Evolutionary conservation across 1,140 invertebrate genomes (phyloP), one percentile per base, ranked within the genome.

Genomic region (Alviniconcha marisindica): DNA sequence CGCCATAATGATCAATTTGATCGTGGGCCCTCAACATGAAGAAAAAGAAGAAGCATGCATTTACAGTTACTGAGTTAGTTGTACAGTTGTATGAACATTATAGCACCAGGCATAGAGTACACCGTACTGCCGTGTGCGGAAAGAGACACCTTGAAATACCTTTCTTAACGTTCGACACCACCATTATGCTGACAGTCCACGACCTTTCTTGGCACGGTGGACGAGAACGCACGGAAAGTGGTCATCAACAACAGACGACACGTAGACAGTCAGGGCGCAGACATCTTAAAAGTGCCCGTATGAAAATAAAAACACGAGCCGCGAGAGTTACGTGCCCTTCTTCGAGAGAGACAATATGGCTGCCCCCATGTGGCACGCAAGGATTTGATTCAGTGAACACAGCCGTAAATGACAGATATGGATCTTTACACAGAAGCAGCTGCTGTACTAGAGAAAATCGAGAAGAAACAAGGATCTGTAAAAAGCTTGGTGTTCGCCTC

Each of bases 361-460:
- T 28, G 63, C 56, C 21, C 33, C 63, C 79, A 81, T 69, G 60
- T 69, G 40, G 73, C 33, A 56, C 18, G 44, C 44, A 48, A 48
- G 44, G 5, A 48, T 10, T 48, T 18, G 38, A 12, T 36, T 7
- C 48, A 21, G 18, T 48, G 7, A 15, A 12, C 15, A 5, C 48
- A 21, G 18, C 7, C 3, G 77, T 12, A 48, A 51, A 56, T 69
- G 36, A 54, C 42, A 78, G 54, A 38, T 10, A 88, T 88, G 87
- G 84, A 82, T 82, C 93, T 96, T 90, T 97, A 96, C 91, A 96
- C 96, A 94, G 90, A 94, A 84, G 95, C 95, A 33, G 94, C 96
- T 1, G 95, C 95, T 90, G 95, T 96, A 81, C 92, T 96, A 40
- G 94, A 95, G 90, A 91, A 95, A 89, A 95, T 96, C 24, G 92